Evolutionary conservation across 2,113 vertebrate species (phyloP).

Genomic region (Oreotrochilus melanogaster): DNA sequence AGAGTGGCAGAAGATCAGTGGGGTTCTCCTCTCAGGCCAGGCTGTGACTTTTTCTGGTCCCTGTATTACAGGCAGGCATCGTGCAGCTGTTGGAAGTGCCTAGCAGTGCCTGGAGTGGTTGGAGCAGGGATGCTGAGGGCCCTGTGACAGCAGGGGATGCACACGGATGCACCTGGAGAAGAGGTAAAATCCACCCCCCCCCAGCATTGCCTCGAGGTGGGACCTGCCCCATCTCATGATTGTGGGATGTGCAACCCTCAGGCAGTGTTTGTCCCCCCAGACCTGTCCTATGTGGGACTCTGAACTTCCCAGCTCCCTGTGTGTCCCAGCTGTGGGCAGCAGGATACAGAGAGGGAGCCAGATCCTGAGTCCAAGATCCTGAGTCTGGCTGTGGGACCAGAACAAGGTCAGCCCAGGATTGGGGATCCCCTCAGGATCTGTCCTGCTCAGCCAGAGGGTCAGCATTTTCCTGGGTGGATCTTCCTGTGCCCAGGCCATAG

Average conservation of each 20-base stretch:
- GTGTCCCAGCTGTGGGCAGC: not conserved
- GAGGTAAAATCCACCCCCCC: constrained; percentile 32
- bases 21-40: not conserved
- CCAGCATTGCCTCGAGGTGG: not conserved
- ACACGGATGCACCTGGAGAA: not conserved
- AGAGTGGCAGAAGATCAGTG: not conserved
- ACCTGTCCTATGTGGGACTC: rapidly evolving
- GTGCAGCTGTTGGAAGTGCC: not conserved
- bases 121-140: rapidly evolving
- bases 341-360: rapidly evolving
- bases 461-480: rapidly evolving
- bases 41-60: not conserved
- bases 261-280: not conserved
- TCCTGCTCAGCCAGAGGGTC: not conserved
- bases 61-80: not conserved
- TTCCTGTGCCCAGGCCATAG: not conserved
- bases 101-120: rapidly evolving
- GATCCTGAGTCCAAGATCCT: not conserved
- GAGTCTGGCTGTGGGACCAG: not conserved
- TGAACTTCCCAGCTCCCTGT: not conserved
- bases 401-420: not conserved
- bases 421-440: not conserved
- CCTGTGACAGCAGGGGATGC: not conserved
- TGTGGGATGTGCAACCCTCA: not conserved
- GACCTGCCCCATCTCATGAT: not conserved